Conservation (phyloP, 2,113 vertebrate genomes). For the Rostratula benghalensis region DNA sequence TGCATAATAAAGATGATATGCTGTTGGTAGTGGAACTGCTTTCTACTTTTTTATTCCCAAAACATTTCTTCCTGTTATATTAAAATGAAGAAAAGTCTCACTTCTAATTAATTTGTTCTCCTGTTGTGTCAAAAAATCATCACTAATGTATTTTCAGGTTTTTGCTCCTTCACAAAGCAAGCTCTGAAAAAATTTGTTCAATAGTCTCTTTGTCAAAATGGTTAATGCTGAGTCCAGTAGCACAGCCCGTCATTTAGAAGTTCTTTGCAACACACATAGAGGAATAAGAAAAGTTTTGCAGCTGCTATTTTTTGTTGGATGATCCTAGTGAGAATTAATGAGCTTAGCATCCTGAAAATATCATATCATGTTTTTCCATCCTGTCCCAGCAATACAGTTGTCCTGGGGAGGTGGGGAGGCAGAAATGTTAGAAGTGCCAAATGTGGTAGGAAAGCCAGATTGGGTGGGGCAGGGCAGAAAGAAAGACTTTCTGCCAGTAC, state of each 20-base stretch:
- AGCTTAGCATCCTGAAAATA: not conserved
- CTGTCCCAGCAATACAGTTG: not conserved
- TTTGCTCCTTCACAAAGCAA: not conserved
- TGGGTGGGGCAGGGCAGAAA: not conserved
- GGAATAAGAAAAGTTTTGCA: not conserved
- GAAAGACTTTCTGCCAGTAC: not conserved
- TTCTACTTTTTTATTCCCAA: not conserved
- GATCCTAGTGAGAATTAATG: not conserved
- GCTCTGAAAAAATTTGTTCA: not conserved
- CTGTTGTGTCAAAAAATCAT: not conserved
- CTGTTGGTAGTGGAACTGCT: not conserved
- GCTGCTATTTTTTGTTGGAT: not conserved
- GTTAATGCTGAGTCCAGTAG: not conserved
- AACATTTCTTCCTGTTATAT: not conserved
- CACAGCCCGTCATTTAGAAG: not conserved
- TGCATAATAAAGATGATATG: not conserved
- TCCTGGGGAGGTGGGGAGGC: not conserved
- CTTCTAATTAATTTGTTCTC: not conserved
- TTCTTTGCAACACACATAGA: not conserved
- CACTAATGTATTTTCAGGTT: not conserved
- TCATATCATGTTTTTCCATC: not conserved
- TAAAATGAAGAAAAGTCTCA: not conserved
- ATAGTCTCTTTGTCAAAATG: not conserved
- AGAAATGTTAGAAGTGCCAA: not conserved
- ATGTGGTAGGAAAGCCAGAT: not conserved